These are phyloP conservation scores for Galerucella pusilla DNA, from an alignment of 2,888 invertebrate species.

Conservation along the genomic window DNA sequence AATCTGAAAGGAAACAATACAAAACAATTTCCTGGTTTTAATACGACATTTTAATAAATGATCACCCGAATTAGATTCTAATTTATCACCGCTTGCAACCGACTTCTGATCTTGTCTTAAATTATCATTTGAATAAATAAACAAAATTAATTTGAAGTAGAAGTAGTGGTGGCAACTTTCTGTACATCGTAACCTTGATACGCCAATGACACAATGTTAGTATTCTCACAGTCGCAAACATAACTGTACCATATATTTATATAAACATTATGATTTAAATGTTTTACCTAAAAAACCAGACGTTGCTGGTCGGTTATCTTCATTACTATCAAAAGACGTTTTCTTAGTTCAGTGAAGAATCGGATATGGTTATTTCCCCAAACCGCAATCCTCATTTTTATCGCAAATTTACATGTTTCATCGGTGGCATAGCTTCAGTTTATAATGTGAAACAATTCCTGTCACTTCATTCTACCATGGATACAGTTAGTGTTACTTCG, in stretches of 20 bases:
- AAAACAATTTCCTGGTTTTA: too few relatives aligned
- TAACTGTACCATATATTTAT: constrained; percentile 8
- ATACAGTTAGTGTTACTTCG: not conserved
- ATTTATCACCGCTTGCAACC: not conserved
- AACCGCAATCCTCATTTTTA: constrained; percentile 24
- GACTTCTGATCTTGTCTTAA: not conserved
- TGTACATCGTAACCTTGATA: constrained; percentile 17
- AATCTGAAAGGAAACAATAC: too few relatives aligned
- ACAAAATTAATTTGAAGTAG: constrained; percentile 9
- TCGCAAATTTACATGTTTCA: not conserved
- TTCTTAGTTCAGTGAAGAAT: constrained; percentile 9
- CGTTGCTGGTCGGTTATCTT: not conserved
- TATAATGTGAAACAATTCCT: constrained; percentile 27
- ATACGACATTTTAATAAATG: too few relatives aligned
- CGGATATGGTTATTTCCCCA: constrained; percentile 34
- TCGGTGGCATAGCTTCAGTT: constrained; percentile 9
- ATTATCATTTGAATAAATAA: constrained; percentile 8
- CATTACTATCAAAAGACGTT: constrained; percentile 18
- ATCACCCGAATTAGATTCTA: not conserved
- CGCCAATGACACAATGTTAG: constrained; percentile 6
- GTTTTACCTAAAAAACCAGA: constrained; percentile 12
- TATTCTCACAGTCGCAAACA: not conserved
- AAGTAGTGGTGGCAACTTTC: constrained; percentile 9
- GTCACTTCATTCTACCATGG: not conserved
- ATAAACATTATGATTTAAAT: not conserved